Evolutionary conservation across 2,888 invertebrate species (phyloP).

Genomic region (Phyto melanocephala): DNA sequence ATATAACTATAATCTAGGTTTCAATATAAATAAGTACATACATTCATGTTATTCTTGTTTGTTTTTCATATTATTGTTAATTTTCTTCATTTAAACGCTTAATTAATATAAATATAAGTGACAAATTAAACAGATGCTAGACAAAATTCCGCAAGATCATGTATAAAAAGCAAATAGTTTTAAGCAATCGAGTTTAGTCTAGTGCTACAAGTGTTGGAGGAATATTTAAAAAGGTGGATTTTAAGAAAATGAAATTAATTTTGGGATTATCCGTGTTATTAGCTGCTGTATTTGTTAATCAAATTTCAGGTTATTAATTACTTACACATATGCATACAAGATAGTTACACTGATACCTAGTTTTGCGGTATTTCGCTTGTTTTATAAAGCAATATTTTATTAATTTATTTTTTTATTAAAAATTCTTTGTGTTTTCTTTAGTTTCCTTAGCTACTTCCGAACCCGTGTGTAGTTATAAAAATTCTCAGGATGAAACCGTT

Average conservation of each 20-base stretch:
- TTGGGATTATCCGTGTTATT: conserved; percentile 15
- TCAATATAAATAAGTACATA: not conserved
- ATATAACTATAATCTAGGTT: not conserved
- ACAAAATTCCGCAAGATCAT: not conserved
- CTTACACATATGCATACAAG: not conserved
- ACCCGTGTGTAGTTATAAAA: conserved; percentile 74
- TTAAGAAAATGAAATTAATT: conserved; percentile 53
- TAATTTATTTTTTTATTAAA: not conserved
- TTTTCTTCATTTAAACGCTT: conserved; percentile 5
- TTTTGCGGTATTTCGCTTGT: too few species aligned
- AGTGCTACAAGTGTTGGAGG: not conserved
- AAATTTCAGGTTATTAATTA: conserved; percentile 47
- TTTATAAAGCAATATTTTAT: not conserved
- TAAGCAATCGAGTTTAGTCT: conserved; percentile 16
- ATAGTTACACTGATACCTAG: too few species aligned
- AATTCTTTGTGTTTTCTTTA: not conserved
- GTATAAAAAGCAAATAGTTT: conserved; percentile 11
- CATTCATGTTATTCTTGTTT: not conserved
- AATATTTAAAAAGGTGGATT: too few species aligned
- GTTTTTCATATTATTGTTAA: not conserved
- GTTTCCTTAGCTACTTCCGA: conserved; percentile 66
- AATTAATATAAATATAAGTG: conserved; percentile 36
- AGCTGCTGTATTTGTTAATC: conserved; percentile 43
- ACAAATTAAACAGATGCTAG: not conserved
- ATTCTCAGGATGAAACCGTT: conserved; percentile 72